Conservation (phyloP, 2,888 invertebrate species). For the Leucoptera coffeella region DNA sequence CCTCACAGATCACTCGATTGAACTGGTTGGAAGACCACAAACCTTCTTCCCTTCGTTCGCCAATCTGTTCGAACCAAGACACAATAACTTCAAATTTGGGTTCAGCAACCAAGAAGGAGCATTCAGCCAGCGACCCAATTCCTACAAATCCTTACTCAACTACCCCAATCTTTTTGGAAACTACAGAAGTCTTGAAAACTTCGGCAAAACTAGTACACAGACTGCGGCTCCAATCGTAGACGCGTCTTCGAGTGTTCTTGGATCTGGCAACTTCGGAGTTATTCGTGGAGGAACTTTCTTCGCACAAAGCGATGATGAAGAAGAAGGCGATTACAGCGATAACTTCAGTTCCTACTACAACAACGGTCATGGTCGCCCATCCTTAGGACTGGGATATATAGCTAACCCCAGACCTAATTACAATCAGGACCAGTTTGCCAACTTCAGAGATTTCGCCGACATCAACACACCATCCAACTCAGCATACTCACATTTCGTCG, state of each 20-base stretch:
- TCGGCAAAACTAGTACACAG: constrained; percentile 21
- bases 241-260: constrained; percentile 57
- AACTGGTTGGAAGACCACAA: constrained; percentile 54
- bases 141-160: constrained; percentile 37
- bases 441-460: constrained; percentile 86
- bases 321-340: constrained; percentile 50
- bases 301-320: constrained; percentile 63
- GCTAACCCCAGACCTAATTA: constrained; percentile 70
- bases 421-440: constrained; percentile 79
- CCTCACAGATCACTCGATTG: constrained; percentile 42
- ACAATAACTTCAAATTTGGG: constrained; percentile 54
- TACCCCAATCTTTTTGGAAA: constrained; percentile 32
- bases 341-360: constrained; percentile 57
- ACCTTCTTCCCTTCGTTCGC: constrained; percentile 76
- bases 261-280: constrained; percentile 83
- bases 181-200: constrained; percentile 28
- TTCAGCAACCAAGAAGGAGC: constrained; percentile 56
- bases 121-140: constrained; percentile 54
- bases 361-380: constrained; percentile 68
- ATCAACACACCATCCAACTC: constrained; percentile 76
- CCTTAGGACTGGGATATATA: constrained; percentile 51
- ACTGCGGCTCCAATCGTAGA: constrained; percentile 33
- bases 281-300: constrained; percentile 83
- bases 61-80: constrained; percentile 56
- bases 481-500: constrained; percentile 76